A percentile compares a stretch with the other conserved stretches of the same genome.
Conservation (phyloP, 2,113 vertebrate species). For the Agapornis roseicollis region DNA sequence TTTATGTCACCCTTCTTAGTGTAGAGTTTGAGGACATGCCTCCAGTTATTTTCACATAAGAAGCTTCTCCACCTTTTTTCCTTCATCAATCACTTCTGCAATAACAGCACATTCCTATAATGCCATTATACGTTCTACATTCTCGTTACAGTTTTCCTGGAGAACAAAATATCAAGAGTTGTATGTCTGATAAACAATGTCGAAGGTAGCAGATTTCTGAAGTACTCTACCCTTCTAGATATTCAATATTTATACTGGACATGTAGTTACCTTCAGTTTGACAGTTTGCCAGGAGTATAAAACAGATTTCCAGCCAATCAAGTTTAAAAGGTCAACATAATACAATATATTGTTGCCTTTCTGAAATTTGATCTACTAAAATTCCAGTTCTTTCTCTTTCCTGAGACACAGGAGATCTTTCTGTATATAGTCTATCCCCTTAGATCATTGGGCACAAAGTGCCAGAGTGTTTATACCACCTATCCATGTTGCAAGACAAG, state of each 20-base stretch:
- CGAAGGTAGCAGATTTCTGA: not conserved
- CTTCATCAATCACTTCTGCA: not conserved
- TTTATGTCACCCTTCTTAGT: not conserved
- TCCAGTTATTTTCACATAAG: not conserved
- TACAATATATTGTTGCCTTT: not conserved
- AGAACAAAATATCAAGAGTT: not conserved
- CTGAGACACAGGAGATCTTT: not conserved
- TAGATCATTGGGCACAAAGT: not conserved
- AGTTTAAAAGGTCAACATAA: slow-evolving; percentile 38
- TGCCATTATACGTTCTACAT: not conserved
- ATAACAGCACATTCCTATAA: not conserved
- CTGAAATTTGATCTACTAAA: not conserved
- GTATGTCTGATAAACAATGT: not conserved
- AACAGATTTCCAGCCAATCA: not conserved
- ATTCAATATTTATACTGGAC: not conserved
- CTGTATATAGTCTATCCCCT: not conserved
- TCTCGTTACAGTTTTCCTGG: not conserved
- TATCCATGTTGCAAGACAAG: not conserved
- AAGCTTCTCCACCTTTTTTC: not conserved
- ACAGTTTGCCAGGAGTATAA: not conserved
- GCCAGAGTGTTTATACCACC: not conserved
- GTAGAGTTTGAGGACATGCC: not conserved
- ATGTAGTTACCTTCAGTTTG: not conserved
- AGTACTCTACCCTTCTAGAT: slow-evolving; percentile 27
- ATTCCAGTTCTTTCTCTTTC: not conserved